Conservation (phyloP, 2,888 invertebrate species). For the Blastobasis lacticolella region DNA sequence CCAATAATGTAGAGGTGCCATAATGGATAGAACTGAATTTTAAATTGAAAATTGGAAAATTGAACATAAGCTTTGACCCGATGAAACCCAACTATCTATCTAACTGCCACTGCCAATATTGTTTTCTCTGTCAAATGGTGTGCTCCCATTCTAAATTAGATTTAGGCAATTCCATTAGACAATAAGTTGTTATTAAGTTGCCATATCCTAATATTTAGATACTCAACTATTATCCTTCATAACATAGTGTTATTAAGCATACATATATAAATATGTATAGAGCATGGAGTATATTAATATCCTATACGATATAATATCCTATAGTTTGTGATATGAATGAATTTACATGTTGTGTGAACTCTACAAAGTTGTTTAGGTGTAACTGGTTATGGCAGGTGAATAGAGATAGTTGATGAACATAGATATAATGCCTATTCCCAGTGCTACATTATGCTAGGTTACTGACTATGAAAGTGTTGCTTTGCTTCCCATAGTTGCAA, state of each 20-base stretch:
- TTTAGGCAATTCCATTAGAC: conserved; percentile 54
- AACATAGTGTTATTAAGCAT: conserved; percentile 58
- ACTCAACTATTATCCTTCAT: conserved; percentile 64
- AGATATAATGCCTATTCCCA: neutral
- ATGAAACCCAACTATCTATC: too few relatives aligned
- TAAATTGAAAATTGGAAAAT: too few relatives aligned
- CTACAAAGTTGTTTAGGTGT: conserved; percentile 27
- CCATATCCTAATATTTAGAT: conserved; percentile 72
- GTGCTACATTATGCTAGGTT: too few relatives aligned
- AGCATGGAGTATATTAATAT: too few relatives aligned
- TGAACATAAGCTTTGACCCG: too few relatives aligned
- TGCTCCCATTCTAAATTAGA: too few relatives aligned
- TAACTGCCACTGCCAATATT: too few relatives aligned
- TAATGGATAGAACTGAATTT: too few relatives aligned
- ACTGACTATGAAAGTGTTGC: too few relatives aligned
- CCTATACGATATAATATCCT: conserved; percentile 16
- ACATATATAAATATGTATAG: conserved; percentile 29
- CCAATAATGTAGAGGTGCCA: too few relatives aligned
- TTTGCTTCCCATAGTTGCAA: too few relatives aligned
- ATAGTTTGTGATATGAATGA: conserved; percentile 71
- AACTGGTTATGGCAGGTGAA: neutral
- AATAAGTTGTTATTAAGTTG: conserved; percentile 71
- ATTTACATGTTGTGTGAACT: conserved; percentile 66
- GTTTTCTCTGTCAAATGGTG: too few relatives aligned
- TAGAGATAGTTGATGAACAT: neutral